Evolutionary conservation across 2,888 invertebrate species (phyloP), one percentile per base, ranked within the genome.

Genomic region (Ectemnius continuus): DNA sequence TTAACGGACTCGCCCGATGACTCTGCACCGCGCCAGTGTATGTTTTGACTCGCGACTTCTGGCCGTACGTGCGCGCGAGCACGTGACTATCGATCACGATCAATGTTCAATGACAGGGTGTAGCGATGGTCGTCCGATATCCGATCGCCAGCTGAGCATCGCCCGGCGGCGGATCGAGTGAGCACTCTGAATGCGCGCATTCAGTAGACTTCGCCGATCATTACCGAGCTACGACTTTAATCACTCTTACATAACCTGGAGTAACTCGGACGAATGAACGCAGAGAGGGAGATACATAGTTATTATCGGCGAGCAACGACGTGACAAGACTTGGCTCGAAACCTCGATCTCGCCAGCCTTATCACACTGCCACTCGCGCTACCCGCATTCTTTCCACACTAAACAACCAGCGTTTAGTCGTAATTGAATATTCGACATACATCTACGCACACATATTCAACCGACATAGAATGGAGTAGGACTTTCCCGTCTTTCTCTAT

Each of bases 341-440:
- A 36, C 36, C 36, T 36, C 36, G 36, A 36, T 36, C 36, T 2
- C 36, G 36, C 36, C 36, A 11, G 36, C 8, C 36, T 36, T 36
- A 36, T 36, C 36, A 36, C 8, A 6, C 3, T 36, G 36, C 36
- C 36, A 36, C 11, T 36, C 11, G 36, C 8, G 6, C 36, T 8
- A 16, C 46, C n/a, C 46, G 63, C 59, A 46, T 78, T 67, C 14
- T 59, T 70, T 59, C 61, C 59, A 23, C 46, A 8, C 26, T 26
- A 66, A 76, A 71, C 71, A 65, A 67, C 20, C 14, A 26, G 6
- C 18, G 8, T 28, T n/a, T 61, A n/a, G 8, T 14, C 20, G 57
- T 71, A 71, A 76, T 76, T 70, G 75, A 76, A 76, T 75, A 75
- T 71, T 70, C 63, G 61, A 70, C 66, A 46, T 69, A 63, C 36